Conservation (phyloP, 2,113 vertebrate species). For the Alligator mississippiensis region DNA sequence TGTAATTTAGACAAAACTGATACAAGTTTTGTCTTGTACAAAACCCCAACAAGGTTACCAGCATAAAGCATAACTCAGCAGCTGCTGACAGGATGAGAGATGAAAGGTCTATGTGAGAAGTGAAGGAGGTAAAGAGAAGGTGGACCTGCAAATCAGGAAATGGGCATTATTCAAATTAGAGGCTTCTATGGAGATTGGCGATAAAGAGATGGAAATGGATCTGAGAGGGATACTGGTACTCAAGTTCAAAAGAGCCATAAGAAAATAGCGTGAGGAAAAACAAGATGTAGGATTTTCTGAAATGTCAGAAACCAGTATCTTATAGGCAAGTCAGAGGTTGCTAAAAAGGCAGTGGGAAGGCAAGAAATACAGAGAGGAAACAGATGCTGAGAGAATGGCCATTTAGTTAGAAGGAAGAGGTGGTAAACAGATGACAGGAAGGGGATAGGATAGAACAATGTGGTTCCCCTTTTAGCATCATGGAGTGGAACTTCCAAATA, state of each 20-base stretch:
- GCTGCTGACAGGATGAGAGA: neutral
- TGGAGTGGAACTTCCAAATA: neutral
- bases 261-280: neutral
- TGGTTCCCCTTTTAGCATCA: neutral
- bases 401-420: neutral
- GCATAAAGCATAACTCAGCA: neutral
- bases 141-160: neutral
- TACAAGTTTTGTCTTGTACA: neutral
- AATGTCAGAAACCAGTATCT: neutral
- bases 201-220: conserved; percentile 6
- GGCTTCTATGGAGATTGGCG: conserved; percentile 14
- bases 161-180: neutral
- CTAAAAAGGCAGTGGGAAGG: neutral
- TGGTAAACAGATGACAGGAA: neutral
- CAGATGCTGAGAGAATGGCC: neutral
- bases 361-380: neutral
- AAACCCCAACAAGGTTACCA: neutral
- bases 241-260: neutral
- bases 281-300: neutral
- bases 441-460: neutral
- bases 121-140: neutral
- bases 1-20: neutral
- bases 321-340: neutral
- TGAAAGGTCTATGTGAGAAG: neutral
- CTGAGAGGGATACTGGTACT: neutral